phyloP scores from a whole-genome alignment of 1,140 invertebrate species.

The Dendrolimus punctatus region DNA sequence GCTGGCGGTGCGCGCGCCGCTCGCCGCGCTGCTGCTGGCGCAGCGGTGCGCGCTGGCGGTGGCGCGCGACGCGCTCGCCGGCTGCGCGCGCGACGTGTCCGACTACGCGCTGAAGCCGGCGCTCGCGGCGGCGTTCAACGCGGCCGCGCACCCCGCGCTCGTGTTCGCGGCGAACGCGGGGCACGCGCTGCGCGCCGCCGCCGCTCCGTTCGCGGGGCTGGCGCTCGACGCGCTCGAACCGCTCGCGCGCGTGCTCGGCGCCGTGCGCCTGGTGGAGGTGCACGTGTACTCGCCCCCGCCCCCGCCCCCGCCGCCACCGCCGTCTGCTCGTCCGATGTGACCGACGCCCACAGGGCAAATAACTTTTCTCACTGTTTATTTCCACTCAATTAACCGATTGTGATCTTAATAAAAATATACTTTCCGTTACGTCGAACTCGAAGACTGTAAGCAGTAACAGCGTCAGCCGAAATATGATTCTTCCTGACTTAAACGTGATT shows the following conservation, averaged over 20 bases:
- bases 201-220: constrained; percentile 73
- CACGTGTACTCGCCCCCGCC: constrained; percentile 7
- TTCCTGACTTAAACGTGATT: too few species aligned
- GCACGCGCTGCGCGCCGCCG: constrained; percentile 74
- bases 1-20: background rate
- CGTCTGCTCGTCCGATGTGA: background rate
- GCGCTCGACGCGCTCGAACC: constrained; percentile 28
- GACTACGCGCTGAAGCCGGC: constrained; percentile 79
- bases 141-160: constrained; percentile 74
- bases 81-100: constrained; percentile 72
- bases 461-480: too few species aligned
- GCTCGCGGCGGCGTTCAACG: constrained; percentile 77
- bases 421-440: too few species aligned
- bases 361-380: background rate
- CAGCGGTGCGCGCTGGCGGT: constrained; percentile 13
- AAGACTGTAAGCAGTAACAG: too few species aligned
- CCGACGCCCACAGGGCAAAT: too few species aligned
- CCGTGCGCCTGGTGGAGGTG: constrained; percentile 31
- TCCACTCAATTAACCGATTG: too few species aligned
- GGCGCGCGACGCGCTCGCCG: constrained; percentile 39
- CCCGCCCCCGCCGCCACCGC: background rate
- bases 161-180: constrained; percentile 76
- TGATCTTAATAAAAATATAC: too few species aligned
- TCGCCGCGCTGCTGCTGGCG: background rate
- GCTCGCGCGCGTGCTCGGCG: constrained; percentile 21